These are phyloP conservation scores for Allacma fusca DNA, from an alignment of 2,888 invertebrate species.

Conservation along the genomic window DNA sequence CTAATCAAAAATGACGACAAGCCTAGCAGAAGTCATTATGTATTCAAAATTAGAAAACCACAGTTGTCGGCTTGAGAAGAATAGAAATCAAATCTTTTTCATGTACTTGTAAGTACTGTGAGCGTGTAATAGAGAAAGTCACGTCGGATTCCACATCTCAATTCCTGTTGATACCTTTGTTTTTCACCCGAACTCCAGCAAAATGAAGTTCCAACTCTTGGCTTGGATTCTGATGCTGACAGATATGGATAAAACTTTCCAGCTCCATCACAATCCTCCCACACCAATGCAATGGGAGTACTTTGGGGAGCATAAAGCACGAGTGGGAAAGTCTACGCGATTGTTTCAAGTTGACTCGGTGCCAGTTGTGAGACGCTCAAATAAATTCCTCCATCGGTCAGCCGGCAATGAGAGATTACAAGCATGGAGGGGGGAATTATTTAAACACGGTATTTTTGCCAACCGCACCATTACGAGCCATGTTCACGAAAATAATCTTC, in stretches of 20 bases:
- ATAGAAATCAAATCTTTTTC: background rate
- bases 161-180: too few species aligned
- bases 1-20: background rate
- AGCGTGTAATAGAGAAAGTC: background rate
- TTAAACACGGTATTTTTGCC: background rate
- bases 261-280: background rate
- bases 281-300: constrained; percentile 6
- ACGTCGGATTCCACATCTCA: too few species aligned
- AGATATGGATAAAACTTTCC: constrained; percentile 23
- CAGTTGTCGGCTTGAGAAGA: background rate
- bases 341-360: constrained; percentile 26
- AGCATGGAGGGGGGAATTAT: background rate
- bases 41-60: background rate
- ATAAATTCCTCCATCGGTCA: constrained; percentile 1
- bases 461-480: background rate
- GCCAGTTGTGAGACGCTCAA: constrained; percentile 21
- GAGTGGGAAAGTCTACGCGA: too few species aligned
- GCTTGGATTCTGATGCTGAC: background rate
- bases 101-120: background rate
- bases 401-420: background rate
- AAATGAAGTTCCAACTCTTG: constrained; percentile 27
- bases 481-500: background rate
- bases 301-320: background rate
- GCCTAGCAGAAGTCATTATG: background rate
- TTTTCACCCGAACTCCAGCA: background rate